Evolutionary conservation across 2,113 vertebrate genomes (phyloP).

Genomic region (Bettongia penicillata): DNA sequence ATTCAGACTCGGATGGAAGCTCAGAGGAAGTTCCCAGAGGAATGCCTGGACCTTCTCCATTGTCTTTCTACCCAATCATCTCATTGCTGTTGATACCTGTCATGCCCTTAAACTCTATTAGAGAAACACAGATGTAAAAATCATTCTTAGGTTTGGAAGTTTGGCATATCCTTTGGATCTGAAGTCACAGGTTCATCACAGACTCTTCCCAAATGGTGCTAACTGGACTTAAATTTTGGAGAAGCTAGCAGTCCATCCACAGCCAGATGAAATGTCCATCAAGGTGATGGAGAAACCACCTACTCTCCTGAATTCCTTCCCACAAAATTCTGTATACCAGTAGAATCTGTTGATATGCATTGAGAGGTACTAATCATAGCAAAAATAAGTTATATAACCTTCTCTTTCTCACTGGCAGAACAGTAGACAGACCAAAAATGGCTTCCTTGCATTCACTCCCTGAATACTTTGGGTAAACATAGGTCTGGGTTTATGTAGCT

Average conservation of each 20-base stretch:
- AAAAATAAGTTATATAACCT: not conserved
- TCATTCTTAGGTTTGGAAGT: not conserved
- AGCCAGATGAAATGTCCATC: not conserved
- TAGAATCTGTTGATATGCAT: not conserved
- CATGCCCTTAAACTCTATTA: not conserved
- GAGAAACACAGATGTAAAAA: not conserved
- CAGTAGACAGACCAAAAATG: not conserved
- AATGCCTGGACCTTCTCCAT: not conserved
- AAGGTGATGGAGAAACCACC: not conserved
- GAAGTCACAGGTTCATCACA: not conserved
- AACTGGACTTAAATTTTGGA: not conserved
- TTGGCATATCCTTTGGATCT: not conserved
- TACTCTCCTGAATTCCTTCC: not conserved
- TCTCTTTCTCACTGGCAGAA: not conserved
- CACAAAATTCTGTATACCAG: not conserved
- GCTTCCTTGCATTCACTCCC: not conserved
- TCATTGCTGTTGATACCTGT: not conserved
- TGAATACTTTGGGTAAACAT: not conserved
- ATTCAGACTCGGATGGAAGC: not conserved
- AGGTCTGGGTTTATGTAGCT: too few relatives aligned
- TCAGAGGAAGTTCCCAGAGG: not conserved
- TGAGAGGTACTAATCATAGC: not conserved
- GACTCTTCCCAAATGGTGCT: not conserved
- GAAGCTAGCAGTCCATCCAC: not conserved
- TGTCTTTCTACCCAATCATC: not conserved